A percentile compares a stretch with the other conserved stretches of the same genome.
These are phyloP conservation scores for Mimumesa dahlbomi DNA, from an alignment of 2,888 invertebrate species.

Conservation along the genomic window DNA sequence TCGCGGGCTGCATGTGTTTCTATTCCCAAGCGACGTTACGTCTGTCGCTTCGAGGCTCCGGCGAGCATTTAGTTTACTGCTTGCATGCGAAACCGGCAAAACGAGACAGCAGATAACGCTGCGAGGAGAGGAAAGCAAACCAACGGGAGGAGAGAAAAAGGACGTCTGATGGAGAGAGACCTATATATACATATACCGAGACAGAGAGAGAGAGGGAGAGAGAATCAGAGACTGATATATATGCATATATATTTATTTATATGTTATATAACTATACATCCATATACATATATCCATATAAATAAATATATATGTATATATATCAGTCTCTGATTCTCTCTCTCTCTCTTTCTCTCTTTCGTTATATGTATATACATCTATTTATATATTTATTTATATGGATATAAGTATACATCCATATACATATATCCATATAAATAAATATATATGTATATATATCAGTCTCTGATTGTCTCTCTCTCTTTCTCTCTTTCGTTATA, in stretches of 20 bases:
- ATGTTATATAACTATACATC: no score
- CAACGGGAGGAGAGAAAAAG: background rate
- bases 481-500: no score
- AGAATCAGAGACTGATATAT: background rate
- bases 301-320: no score
- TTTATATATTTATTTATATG: no score
- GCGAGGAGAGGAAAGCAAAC: constrained; percentile 22
- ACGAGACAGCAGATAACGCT: constrained; percentile 44
- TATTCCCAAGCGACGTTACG: constrained; percentile 50
- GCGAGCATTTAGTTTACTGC: constrained; percentile 42
- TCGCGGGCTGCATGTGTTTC: constrained; percentile 54
- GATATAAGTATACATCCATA: no score
- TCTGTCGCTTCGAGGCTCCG: constrained; percentile 47
- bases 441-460: no score
- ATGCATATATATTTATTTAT: no score
- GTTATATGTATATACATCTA: no score
- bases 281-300: no score
- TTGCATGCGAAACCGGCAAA: constrained; percentile 29
- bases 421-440: no score
- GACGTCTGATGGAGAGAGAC: background rate
- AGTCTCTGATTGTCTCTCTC: constrained; percentile 5
- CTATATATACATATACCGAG: no score
- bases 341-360: background rate
- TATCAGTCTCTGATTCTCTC: constrained; percentile 3
- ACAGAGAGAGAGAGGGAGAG: background rate